These are phyloP conservation scores for Galeopterus variegatus DNA, from an alignment of 2,113 vertebrate genomes.

Conservation along the genomic window DNA sequence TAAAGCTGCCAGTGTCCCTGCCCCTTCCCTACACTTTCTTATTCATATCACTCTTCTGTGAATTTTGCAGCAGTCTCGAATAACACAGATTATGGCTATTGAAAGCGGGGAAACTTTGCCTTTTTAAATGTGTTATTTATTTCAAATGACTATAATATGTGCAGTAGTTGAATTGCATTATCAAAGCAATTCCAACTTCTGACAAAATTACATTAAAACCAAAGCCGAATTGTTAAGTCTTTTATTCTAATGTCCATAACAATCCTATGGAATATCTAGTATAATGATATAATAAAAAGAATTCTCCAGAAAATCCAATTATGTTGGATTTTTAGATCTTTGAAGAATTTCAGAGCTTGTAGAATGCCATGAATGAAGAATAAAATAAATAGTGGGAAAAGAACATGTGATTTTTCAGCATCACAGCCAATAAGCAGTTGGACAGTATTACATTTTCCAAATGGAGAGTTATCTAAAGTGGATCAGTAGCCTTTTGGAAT, in stretches of 20 bases:
- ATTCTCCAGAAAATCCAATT: neutral
- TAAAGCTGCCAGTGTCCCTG: slow-evolving; percentile 75
- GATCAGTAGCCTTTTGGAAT: neutral
- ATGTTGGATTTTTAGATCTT: neutral
- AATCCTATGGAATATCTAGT: neutral
- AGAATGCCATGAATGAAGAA: neutral
- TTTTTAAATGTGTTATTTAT: slow-evolving; percentile 54
- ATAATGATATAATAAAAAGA: neutral
- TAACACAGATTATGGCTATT: neutral
- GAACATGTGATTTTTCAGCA: neutral
- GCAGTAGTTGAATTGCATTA: slow-evolving; percentile 52
- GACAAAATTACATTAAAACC: slow-evolving; percentile 45
- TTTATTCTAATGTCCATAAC: slow-evolving; percentile 49
- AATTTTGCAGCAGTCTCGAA: slow-evolving; percentile 51
- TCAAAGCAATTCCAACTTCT: slow-evolving; percentile 58
- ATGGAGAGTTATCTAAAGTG: slow-evolving; percentile 18
- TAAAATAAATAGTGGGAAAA: neutral
- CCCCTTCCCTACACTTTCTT: slow-evolving; percentile 70
- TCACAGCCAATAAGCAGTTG: neutral
- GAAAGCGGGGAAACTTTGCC: neutral
- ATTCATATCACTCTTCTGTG: neutral
- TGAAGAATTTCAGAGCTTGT: neutral
- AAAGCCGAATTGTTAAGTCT: slow-evolving; percentile 62
- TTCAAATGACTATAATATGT: slow-evolving; percentile 40
- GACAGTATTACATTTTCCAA: neutral